These are phyloP conservation scores for Diuraphis noxia DNA, from an alignment of 1,140 invertebrate genomes.

Conservation along the genomic window DNA sequence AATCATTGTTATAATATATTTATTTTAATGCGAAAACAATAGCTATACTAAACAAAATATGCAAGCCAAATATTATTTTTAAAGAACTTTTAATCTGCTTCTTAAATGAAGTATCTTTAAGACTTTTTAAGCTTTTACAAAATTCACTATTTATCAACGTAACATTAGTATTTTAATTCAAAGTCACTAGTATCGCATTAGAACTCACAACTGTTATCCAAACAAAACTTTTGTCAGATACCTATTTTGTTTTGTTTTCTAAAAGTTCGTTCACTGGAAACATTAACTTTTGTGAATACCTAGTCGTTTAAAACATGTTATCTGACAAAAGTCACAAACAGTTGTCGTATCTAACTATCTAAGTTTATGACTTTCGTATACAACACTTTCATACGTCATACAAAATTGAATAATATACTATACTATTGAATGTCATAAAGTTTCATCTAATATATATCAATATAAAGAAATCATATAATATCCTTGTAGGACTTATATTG, in stretches of 20 bases:
- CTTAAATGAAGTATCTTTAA: slow-evolving; percentile 3
- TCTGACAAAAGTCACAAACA: neutral
- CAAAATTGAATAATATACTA: neutral
- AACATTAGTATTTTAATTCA: neutral
- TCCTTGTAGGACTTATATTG: neutral
- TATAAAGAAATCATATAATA: neutral
- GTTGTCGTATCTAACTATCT: neutral
- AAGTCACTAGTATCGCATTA: slow-evolving; percentile 31
- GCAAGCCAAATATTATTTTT: neutral
- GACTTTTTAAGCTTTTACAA: neutral
- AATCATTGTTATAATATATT: neutral
- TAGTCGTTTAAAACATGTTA: slow-evolving; percentile 22
- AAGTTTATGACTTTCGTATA: neutral
- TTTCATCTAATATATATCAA: neutral
- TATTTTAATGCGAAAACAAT: neutral
- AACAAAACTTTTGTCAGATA: slow-evolving; percentile 17
- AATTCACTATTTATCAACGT: slow-evolving; percentile 15
- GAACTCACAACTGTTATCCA: slow-evolving; percentile 25
- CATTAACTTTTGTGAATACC: slow-evolving; percentile 28
- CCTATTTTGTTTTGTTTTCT: slow-evolving; percentile 24
- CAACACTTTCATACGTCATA: neutral
- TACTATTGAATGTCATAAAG: neutral
- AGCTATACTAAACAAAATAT: neutral
- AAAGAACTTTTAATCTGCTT: neutral
- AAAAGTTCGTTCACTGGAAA: slow-evolving; percentile 13